These are phyloP conservation scores for Aphis gossypii DNA, from an alignment of 1,140 invertebrate species.

Conservation along the genomic window DNA sequence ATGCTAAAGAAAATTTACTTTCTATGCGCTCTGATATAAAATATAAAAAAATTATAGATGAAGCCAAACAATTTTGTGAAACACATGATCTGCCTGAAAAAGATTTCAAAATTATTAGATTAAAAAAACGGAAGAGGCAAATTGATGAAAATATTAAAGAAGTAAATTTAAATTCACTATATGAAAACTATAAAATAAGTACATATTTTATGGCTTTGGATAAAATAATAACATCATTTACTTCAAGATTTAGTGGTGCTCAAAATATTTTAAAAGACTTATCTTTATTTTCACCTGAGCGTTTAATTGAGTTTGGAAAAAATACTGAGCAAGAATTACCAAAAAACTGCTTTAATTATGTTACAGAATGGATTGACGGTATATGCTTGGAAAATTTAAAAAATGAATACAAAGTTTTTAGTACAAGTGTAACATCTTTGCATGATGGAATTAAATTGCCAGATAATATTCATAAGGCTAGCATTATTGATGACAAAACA, in stretches of 20 bases:
- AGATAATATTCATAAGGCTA: not conserved
- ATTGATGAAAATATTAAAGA: not conserved
- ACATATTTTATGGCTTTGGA: not conserved
- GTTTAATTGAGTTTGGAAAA: not conserved
- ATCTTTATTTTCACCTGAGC: not conserved
- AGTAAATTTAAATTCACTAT: not conserved
- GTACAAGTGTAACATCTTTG: not conserved
- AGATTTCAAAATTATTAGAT: not conserved
- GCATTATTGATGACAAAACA: not conserved
- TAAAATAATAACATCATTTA: slow-evolving; percentile 9
- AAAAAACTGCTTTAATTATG: slow-evolving; percentile 2
- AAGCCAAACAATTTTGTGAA: not conserved
- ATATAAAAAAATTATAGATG: not conserved
- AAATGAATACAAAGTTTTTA: not conserved
- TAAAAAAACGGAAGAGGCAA: not conserved
- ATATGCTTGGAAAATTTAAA: not conserved
- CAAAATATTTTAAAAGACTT: slow-evolving; percentile 22
- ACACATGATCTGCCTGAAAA: not conserved
- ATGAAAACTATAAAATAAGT: not conserved
- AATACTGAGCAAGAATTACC: not conserved
- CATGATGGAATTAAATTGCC: not conserved
- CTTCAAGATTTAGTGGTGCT: not conserved
- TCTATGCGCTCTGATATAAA: not conserved
- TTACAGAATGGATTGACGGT: not conserved
- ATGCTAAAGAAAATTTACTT: not conserved